Percentiles rank a stretch among this genome's conserved stretches.
Conservation (phyloP, 37 sponge, comb jelly and placozoan genomes). For the Dysidea cf. avara region DNA sequence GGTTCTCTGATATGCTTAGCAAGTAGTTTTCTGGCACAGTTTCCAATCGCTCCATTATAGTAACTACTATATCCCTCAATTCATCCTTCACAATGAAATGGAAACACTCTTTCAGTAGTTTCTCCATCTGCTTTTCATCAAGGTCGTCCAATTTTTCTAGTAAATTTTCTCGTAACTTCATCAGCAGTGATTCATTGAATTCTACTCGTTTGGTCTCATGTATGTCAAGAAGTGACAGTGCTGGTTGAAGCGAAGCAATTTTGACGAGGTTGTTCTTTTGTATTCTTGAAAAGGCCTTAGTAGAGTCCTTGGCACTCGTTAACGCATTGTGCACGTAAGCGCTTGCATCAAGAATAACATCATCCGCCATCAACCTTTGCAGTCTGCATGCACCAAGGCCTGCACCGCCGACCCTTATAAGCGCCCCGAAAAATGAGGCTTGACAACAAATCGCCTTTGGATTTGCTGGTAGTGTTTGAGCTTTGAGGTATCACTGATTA, state of each 20-base stretch:
- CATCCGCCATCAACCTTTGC: no score
- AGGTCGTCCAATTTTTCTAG: conserved; percentile 41
- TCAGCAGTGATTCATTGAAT: conserved; percentile 66
- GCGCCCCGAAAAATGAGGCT: no score
- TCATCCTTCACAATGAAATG: conserved; percentile 46
- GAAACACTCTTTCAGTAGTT: conserved; percentile 70
- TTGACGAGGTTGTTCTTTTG: conserved; percentile 69
- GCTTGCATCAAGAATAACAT: no score
- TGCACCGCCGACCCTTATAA: no score
- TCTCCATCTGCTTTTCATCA: conserved; percentile 44
- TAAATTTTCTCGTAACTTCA: conserved; percentile 53
- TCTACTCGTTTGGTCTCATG: conserved; percentile 67
- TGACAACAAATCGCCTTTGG: no score
- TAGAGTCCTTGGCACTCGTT: conserved; percentile 47
- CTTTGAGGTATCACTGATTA: no score
- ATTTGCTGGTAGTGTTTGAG: no score
- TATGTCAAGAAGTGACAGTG: conserved; percentile 90
- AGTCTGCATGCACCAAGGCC: no score
- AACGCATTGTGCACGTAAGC: conserved; percentile 30
- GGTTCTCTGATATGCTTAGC: conserved; percentile 66
- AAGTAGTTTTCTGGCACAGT: conserved; percentile 71
- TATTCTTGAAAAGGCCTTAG: conserved; percentile 58
- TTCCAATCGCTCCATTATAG: conserved; percentile 62
- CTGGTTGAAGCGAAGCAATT: conserved; percentile 63
- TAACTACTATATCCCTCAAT: conserved; percentile 45